Evolutionary conservation across 2,888 invertebrate species (phyloP).

Genomic region (Himalopsyche anomala): DNA sequence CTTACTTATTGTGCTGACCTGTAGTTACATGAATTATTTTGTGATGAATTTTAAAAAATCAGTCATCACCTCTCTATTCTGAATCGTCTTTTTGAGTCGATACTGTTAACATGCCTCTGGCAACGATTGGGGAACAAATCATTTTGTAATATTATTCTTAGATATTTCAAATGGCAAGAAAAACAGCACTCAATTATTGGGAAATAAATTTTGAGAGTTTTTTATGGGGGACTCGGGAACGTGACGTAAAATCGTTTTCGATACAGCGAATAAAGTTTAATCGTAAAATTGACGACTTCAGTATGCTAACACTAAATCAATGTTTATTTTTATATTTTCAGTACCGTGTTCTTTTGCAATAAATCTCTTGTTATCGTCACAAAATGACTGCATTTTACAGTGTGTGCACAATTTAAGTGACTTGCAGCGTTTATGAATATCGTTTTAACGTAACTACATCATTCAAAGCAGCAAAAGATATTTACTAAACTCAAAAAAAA

Average conservation of each 20-base stretch:
- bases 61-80: neutral
- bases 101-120: slow-evolving; percentile 37
- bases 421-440: no score
- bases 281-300: slow-evolving; percentile 19
- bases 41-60: no score
- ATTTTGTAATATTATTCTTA: slow-evolving; percentile 52
- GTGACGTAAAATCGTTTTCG: slow-evolving; percentile 34
- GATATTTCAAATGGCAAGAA: slow-evolving; percentile 54
- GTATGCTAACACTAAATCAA: slow-evolving; percentile 19
- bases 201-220: slow-evolving; percentile 43
- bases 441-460: no score
- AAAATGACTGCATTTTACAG: neutral
- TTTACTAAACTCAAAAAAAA: no score
- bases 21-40: no score
- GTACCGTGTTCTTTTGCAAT: neutral
- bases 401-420: no score
- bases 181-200: slow-evolving; percentile 51
- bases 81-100: neutral
- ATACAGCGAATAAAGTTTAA: slow-evolving; percentile 19
- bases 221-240: slow-evolving; percentile 45
- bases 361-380: neutral
- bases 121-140: slow-evolving; percentile 40
- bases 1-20: no score
- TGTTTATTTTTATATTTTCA: neutral
- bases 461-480: no score